phyloP scores from a whole-genome alignment of 2,888 invertebrate species.

The Macrophya annulata region DNA sequence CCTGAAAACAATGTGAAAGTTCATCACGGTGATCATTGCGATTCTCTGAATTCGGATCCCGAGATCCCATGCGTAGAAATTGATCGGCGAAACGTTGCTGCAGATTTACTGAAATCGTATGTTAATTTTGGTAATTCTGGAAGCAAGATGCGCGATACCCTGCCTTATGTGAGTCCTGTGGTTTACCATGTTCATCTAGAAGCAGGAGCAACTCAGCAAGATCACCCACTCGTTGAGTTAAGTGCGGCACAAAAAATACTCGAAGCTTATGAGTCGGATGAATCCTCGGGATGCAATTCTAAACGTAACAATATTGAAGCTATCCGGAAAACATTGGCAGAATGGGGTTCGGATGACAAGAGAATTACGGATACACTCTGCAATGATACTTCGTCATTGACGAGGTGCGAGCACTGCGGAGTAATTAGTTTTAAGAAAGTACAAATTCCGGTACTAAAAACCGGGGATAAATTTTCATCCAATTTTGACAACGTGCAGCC shows the following conservation, averaged over 20 bases:
- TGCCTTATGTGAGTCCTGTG: not conserved
- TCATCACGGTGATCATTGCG: slow-evolving; percentile 38
- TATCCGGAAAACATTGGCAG: slow-evolving; percentile 60
- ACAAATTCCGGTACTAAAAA: not conserved
- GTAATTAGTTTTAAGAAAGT: slow-evolving; percentile 62
- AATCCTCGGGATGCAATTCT: not conserved
- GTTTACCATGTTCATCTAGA: not conserved
- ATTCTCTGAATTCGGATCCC: not conserved
- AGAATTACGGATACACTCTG: slow-evolving; percentile 61
- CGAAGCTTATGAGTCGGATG: not conserved
- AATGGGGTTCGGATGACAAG: slow-evolving; percentile 57
- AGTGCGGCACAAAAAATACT: slow-evolving; percentile 32
- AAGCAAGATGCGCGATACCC: not conserved
- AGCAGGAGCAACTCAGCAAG: not conserved
- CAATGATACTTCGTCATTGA: slow-evolving; percentile 61
- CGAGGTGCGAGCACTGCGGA: slow-evolving; percentile 67
- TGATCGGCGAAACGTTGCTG: not conserved
- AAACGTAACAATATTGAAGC: not conserved
- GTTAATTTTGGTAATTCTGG: not conserved
- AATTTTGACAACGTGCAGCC: not conserved
- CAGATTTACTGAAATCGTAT: not conserved
- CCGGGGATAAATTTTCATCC: not conserved
- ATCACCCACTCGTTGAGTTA: slow-evolving; percentile 34
- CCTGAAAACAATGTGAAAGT: not conserved
- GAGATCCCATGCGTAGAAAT: not conserved